Conservation (phyloP, 2,888 invertebrate species). For the Gisinianus flammeolus region DNA sequence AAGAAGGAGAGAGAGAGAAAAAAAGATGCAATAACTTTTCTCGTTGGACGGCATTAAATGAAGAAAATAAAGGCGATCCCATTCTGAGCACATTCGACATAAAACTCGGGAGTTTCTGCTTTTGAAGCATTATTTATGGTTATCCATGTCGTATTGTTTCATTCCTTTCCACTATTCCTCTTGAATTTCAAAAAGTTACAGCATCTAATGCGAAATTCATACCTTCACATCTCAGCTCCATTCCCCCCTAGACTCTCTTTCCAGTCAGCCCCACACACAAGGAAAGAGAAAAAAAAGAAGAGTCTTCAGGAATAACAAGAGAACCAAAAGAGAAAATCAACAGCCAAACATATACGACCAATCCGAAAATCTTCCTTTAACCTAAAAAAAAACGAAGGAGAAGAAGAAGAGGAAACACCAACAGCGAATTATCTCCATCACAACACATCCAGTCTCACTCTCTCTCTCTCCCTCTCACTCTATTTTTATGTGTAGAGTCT, state of each 20-base stretch:
- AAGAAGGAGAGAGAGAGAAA: neutral
- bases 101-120: slow-evolving; percentile 18
- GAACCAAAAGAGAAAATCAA: neutral
- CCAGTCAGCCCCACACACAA: neutral
- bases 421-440: too few species aligned
- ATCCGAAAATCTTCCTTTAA: too few species aligned
- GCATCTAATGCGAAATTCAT: slow-evolving; percentile 23
- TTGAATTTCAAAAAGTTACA: slow-evolving; percentile 24
- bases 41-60: neutral
- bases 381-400: neutral
- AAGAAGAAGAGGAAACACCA: neutral
- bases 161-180: neutral
- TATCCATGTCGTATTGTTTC: slow-evolving; percentile 13
- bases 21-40: neutral
- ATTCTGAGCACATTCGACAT: slow-evolving; percentile 23
- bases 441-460: neutral
- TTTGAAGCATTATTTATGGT: slow-evolving; percentile 21
- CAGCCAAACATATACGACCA: neutral
- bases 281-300: neutral
- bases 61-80: neutral
- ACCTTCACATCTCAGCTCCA: neutral
- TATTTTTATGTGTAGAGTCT: neutral
- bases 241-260: neutral
- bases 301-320: too few species aligned
- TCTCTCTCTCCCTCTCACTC: neutral